These are phyloP conservation scores for Leucoptera coffeella DNA, from an alignment of 2,888 invertebrate genomes.

Conservation along the genomic window DNA sequence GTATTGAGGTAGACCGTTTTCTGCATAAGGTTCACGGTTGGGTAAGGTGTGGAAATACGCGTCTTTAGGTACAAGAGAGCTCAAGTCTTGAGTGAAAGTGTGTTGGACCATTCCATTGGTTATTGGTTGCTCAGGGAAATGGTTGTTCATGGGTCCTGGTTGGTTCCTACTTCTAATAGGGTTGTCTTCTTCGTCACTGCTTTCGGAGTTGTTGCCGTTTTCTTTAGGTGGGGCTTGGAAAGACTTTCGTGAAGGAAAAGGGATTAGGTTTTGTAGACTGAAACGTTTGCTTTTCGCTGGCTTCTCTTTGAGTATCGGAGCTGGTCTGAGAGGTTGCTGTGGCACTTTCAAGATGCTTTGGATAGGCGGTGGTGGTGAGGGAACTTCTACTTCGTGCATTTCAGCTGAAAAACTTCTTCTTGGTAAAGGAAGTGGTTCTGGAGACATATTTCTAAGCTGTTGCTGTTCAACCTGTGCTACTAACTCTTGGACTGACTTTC, in stretches of 20 bases:
- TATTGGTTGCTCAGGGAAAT: conserved; percentile 14
- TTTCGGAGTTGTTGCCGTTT: conserved; percentile 48
- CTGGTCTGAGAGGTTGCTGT: conserved; percentile 39
- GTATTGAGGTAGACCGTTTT: conserved; percentile 18
- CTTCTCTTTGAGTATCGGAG: conserved; percentile 39
- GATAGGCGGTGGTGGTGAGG: conserved; percentile 11
- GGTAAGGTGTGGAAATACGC: conserved; percentile 57
- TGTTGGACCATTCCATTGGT: conserved; percentile 1
- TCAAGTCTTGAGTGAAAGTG: conserved; percentile 17
- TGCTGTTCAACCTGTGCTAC: conserved; percentile 57
- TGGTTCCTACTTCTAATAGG: conserved; percentile 36
- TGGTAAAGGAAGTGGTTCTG: conserved; percentile 24
- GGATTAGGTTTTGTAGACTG: conserved; percentile 44
- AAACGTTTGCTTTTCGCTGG: conserved; percentile 43
- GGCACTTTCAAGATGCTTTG: conserved; percentile 33
- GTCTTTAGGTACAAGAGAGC: conserved; percentile 49
- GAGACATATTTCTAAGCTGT: conserved; percentile 28
- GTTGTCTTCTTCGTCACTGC: conserved; percentile 52
- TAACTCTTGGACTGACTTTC: conserved; percentile 57
- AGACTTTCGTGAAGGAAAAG: conserved; percentile 44
- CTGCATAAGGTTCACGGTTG: conserved; percentile 30
- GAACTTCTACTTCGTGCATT: conserved; percentile 11
- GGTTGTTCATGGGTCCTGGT: conserved; percentile 50
- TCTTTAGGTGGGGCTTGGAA: conserved; percentile 40
- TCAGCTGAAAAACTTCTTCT: conserved; percentile 27